Evolutionary conservation across 2,113 vertebrate genomes (phyloP).

Genomic region (Nycticebus coucang): DNA sequence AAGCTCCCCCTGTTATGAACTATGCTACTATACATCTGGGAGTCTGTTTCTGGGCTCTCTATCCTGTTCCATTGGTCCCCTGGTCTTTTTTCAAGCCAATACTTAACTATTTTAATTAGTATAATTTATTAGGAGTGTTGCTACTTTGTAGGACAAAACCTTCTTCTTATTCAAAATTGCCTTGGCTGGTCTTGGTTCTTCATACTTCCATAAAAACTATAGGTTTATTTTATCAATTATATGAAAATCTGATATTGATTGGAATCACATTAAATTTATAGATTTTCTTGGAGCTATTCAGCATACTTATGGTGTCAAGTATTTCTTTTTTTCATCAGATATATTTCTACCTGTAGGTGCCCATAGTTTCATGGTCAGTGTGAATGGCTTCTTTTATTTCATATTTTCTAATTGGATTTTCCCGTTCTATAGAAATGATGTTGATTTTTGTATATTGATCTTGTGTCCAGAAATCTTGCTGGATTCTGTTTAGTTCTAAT

Average conservation of each 20-base stretch:
- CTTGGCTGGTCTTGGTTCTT: neutral
- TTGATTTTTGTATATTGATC: neutral
- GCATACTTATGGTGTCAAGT: neutral
- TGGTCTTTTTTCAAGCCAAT: neutral
- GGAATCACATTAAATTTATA: neutral
- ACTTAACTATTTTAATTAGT: neutral
- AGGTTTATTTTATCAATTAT: neutral
- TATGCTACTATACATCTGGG: rapidly evolving
- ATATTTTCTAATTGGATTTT: neutral
- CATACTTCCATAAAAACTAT: neutral
- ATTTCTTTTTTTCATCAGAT: neutral
- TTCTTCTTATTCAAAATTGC: neutral
- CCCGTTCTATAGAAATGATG: neutral
- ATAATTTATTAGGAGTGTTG: neutral
- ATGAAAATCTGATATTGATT: neutral
- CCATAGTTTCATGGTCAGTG: neutral
- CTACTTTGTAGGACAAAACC: neutral
- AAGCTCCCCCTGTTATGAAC: neutral
- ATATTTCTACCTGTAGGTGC: neutral
- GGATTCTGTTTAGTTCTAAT: neutral
- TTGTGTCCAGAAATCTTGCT: neutral
- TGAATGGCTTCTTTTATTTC: neutral
- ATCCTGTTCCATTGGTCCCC: neutral
- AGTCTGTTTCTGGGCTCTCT: neutral
- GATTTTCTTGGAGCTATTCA: neutral